Evolutionary conservation across 2,113 vertebrate species (phyloP).

Genomic region (Buteo buteo): DNA sequence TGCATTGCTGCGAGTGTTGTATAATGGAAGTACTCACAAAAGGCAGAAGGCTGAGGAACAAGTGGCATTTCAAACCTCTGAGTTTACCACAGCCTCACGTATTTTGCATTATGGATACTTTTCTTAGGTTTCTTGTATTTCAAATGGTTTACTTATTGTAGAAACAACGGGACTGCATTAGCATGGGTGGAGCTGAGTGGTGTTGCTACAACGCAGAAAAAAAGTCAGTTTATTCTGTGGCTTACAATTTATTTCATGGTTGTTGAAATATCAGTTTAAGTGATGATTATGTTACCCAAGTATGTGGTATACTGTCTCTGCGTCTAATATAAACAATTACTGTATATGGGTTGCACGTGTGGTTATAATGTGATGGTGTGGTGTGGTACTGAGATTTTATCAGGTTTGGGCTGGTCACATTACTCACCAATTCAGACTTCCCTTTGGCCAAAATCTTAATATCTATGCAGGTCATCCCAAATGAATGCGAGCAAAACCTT

Average conservation of each 20-base stretch:
- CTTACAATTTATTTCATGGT: constrained; percentile 39
- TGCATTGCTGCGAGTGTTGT: neutral
- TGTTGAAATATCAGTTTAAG: constrained; percentile 24
- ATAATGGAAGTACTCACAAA: neutral
- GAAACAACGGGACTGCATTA: neutral
- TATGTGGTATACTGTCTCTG: neutral
- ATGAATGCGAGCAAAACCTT: neutral
- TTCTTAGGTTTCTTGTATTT: neutral
- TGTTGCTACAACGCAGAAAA: neutral
- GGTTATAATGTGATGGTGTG: neutral
- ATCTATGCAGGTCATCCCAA: neutral
- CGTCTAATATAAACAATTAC: constrained; percentile 31
- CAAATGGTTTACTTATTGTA: neutral
- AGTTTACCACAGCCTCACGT: neutral
- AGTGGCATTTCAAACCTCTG: constrained; percentile 29
- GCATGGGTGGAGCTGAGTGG: neutral
- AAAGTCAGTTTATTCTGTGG: constrained; percentile 28
- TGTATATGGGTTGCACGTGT: constrained; percentile 12
- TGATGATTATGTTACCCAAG: constrained; percentile 21
- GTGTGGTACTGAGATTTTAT: constrained; percentile 3
- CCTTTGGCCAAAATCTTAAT: neutral
- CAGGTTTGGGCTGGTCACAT: neutral
- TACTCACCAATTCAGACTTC: constrained; percentile 9
- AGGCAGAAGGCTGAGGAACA: constrained; percentile 31
- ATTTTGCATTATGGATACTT: constrained; percentile 12